Percentiles rank a stretch among this genome's conserved stretches.
Evolutionary conservation across 2,888 invertebrate genomes (phyloP).

Genomic region (Cryptosula pallasiana): DNA sequence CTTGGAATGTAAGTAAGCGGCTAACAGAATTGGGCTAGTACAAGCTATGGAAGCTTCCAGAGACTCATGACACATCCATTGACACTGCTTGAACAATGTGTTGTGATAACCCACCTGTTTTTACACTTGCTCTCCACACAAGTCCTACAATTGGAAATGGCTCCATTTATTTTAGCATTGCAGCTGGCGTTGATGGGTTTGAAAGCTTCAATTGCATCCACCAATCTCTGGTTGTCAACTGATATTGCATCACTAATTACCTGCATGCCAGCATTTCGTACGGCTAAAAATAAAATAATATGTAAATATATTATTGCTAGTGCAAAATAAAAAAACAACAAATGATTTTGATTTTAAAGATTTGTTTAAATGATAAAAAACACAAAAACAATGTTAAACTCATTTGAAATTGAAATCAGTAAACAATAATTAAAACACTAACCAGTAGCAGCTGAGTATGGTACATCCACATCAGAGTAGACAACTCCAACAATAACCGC

Average conservation of each 20-base stretch:
- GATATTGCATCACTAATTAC: not conserved
- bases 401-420: no score
- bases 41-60: no score
- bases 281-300: not conserved
- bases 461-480: conserved; percentile 18
- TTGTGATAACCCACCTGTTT: conserved; percentile 22
- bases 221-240: conserved; percentile 15
- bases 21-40: no score
- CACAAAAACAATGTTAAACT: not conserved
- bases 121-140: conserved; percentile 25
- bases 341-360: no score
- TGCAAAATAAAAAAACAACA: no score
- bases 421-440: not conserved
- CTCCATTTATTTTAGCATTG: conserved; percentile 8
- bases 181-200: conserved; percentile 24
- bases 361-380: not conserved
- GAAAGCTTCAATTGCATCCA: conserved; percentile 22
- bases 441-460: not conserved
- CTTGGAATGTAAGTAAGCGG: no score
- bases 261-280: conserved; percentile 13
- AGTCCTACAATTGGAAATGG: conserved; percentile 15
- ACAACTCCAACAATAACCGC: conserved; percentile 4
- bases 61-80: no score
- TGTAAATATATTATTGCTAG: no score
- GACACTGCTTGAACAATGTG: no score